These are phyloP conservation scores for Hoplostethus atlanticus DNA, from an alignment of 2,797 vertebrate species.

Conservation along the genomic window DNA sequence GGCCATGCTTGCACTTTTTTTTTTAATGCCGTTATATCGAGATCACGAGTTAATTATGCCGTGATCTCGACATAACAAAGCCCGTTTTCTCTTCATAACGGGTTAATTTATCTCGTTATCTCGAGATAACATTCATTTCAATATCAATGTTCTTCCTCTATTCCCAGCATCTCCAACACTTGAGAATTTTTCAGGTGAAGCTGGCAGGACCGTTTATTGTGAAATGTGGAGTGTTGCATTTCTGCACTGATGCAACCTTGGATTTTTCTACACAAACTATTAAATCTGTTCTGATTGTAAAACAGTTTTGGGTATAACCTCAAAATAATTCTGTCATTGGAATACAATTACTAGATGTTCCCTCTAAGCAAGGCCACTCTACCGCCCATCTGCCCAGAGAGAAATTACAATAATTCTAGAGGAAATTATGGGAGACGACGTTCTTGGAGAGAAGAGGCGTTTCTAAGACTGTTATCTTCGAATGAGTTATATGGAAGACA, in stretches of 20 bases:
- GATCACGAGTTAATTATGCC: no score
- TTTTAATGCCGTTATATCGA: no score
- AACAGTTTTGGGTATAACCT: background rate
- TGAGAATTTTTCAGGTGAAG: background rate
- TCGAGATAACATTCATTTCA: background rate
- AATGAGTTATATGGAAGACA: background rate
- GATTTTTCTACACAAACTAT: background rate
- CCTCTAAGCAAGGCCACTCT: background rate
- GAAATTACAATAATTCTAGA: conserved; percentile 4
- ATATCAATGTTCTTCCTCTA: background rate
- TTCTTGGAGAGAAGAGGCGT: no score
- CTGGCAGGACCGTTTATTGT: background rate
- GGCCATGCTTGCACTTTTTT: no score
- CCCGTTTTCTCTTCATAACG: no score
- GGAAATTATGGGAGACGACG: background rate
- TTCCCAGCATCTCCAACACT: background rate
- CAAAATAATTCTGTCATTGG: background rate
- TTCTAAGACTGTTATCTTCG: background rate
- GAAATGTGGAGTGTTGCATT: background rate
- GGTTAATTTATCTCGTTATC: no score
- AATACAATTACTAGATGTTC: conserved; percentile 6
- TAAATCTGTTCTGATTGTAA: background rate
- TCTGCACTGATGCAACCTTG: background rate
- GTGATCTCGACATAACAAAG: no score
- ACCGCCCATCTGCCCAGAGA: background rate